Conservation (phyloP, 2,113 vertebrate genomes). For the Cyanocitta stelleri region DNA sequence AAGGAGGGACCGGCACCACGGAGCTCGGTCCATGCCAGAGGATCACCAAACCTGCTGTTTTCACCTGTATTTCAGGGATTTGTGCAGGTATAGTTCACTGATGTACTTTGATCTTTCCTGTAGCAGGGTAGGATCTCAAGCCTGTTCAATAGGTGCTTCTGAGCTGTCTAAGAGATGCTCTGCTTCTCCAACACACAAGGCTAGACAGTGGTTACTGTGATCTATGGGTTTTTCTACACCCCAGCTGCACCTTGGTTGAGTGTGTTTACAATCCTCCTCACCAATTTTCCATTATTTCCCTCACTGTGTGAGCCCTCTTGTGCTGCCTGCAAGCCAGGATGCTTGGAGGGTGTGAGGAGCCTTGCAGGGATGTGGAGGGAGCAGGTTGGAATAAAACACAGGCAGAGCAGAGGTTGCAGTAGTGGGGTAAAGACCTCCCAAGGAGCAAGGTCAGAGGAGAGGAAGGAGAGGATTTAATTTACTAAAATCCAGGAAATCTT, state of each 20-base stretch:
- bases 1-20: accelerated
- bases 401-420: not conserved
- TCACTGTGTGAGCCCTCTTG: not conserved
- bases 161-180: not conserved
- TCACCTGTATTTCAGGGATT: not conserved
- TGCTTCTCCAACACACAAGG: not conserved
- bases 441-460: not conserved
- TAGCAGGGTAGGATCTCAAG: not conserved
- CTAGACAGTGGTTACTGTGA: not conserved
- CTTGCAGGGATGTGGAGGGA: not conserved
- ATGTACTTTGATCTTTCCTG: not conserved
- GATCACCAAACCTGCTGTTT: not conserved
- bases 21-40: accelerated
- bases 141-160: not conserved
- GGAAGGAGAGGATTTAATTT: not conserved
- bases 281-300: not conserved
- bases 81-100: not conserved
- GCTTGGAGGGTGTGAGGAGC: not conserved
- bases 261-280: not conserved
- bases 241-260: not conserved
- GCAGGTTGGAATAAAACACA: not conserved
- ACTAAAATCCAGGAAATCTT: not conserved
- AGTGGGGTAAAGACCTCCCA: not conserved
- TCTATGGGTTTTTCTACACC: not conserved
- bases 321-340: not conserved